Conservation (phyloP, 2,113 vertebrate genomes). For the Brachirus orientalis region DNA sequence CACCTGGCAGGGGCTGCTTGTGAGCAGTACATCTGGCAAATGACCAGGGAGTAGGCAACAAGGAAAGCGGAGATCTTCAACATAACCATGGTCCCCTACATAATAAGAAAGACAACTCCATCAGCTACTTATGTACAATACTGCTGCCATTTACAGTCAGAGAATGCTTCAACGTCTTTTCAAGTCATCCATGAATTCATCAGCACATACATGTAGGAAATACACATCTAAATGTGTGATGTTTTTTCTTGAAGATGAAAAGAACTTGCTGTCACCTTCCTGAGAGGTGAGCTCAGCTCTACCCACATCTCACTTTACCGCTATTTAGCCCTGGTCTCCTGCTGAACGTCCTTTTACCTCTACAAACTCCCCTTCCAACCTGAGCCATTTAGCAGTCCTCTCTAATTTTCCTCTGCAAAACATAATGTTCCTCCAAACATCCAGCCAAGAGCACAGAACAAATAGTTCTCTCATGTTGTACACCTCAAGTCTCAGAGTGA, state of each 20-base stretch:
- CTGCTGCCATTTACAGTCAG: conserved; percentile 10
- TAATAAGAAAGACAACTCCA: conserved; percentile 41
- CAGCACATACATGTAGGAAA: neutral
- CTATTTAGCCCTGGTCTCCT: conserved; percentile 8
- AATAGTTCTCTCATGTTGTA: conserved; percentile 46
- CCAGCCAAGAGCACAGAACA: conserved; percentile 44
- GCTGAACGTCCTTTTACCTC: conserved; percentile 31
- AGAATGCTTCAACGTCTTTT: neutral
- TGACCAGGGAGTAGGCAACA: conserved; percentile 89
- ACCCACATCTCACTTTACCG: conserved; percentile 9
- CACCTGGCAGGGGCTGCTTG: conserved; percentile 92
- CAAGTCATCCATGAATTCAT: conserved; percentile 1
- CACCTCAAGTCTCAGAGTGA: conserved; percentile 28
- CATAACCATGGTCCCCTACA: conserved; percentile 88
- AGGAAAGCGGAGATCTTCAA: conserved; percentile 93
- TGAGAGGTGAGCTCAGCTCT: conserved; percentile 18
- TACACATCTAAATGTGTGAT: neutral
- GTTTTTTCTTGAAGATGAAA: conserved; percentile 9
- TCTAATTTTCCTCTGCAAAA: neutral
- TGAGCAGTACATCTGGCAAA: conserved; percentile 91
- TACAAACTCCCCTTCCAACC: conserved; percentile 7
- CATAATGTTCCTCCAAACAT: conserved; percentile 37
- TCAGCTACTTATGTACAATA: conserved; percentile 29
- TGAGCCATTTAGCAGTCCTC: conserved; percentile 4
- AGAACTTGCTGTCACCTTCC: conserved; percentile 21